Evolutionary conservation across 2,113 vertebrate species (phyloP), one percentile per base, ranked within the genome.

Genomic region (Pardalotus punctatus): DNA sequence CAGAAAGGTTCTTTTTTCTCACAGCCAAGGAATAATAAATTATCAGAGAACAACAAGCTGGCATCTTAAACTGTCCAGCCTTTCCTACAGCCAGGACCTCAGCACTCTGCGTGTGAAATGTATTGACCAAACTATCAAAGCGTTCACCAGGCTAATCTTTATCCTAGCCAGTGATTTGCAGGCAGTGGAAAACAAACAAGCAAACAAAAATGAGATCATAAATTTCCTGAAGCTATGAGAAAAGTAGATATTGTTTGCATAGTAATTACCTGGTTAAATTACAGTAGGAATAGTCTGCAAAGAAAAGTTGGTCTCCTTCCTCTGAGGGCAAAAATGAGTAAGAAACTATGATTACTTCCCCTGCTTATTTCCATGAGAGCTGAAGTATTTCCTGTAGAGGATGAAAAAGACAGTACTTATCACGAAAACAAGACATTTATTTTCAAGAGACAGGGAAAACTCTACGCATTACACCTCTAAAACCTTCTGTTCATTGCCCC

Each of bases 371-470:
- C 81, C 48, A 70, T 61, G 33, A 91, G 11, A 70, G 33, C 28
- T 91, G 29, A 95, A 81, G 36, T 74, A 86, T 84, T 88, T 94
- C 61, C 81, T 74, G 40, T 23, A 74, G 22, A 77, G 35, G 27
- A 73, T 66, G 33, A 76, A 65, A 81, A 81, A 86, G 69, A 84
- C 29, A 85, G 70, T 42, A 81, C 62, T 73, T 94, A 60, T 17
- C 50, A 80, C 10, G 42, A 86, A 93, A 89, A 65, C 35, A 83
- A 86, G 57, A 90, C 50, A 80, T 91, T 79, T 70, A 31, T 85
- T 95, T 93, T 91, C 53, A 91, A 72, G 90, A 91, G 21, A 70
- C 29, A 56, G 24, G n/a, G 54, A 40, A 96, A 93, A 87, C 88
- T 90, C 70, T 89, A 77, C 45, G 76, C 36, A 23, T 42, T 76